Conservation (phyloP, 2,113 vertebrate species). For the Pluvianellus socialis region DNA sequence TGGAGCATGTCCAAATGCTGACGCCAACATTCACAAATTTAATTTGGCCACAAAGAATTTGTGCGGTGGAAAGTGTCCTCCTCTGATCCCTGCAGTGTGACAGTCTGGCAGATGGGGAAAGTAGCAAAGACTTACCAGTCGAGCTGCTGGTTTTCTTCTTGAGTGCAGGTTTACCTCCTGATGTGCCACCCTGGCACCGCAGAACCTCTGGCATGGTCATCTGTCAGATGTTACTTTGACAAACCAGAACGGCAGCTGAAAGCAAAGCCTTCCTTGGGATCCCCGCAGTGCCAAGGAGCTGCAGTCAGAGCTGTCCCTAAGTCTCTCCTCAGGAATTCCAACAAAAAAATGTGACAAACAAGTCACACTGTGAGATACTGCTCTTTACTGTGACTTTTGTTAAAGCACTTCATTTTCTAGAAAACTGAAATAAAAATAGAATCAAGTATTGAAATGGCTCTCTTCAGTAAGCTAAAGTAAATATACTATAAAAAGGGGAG, state of each 20-base stretch:
- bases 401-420: not conserved
- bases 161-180: not conserved
- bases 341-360: not conserved
- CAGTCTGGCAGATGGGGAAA: not conserved
- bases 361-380: not conserved
- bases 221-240: not conserved
- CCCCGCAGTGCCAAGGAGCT: not conserved
- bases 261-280: not conserved
- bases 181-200: not conserved
- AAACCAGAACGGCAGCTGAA: not conserved
- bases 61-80: not conserved
- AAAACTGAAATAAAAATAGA: slow-evolving; percentile 28
- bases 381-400: not conserved
- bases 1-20: rapidly evolving
- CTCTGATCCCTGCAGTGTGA: not conserved
- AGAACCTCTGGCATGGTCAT: not conserved
- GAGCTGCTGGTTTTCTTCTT: not conserved
- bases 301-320: not conserved
- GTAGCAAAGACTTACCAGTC: not conserved
- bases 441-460: not conserved
- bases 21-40: not conserved
- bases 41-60: not conserved
- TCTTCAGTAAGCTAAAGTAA: not conserved
- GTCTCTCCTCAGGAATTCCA: not conserved
- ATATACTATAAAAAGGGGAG: not conserved